Percentiles rank a stretch among this genome's conserved stretches.
These are phyloP conservation scores for Heteractis magnifica DNA, from an alignment of 92 coral and sea anemone genomes.

Conservation along the genomic window DNA sequence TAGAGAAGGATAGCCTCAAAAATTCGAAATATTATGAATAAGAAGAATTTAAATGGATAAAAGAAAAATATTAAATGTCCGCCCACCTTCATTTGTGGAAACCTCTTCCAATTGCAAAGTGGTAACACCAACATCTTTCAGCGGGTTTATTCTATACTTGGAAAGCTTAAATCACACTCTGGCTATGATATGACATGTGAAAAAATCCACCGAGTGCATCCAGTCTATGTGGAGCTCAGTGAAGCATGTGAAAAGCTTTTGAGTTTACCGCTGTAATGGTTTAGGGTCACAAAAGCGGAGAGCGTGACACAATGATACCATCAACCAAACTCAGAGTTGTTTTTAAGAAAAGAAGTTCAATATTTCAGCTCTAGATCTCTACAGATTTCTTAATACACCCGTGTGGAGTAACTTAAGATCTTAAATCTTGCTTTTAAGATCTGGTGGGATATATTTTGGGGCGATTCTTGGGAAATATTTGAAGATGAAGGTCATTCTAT, in stretches of 20 bases:
- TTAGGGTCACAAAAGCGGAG: conserved; percentile 37
- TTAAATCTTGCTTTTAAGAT: background rate
- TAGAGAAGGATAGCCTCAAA: no score
- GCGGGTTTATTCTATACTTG: background rate
- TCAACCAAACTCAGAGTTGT: background rate
- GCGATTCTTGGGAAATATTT: conserved; percentile 32
- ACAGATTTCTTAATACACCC: background rate
- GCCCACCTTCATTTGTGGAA: no score
- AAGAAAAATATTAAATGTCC: no score
- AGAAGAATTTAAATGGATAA: no score
- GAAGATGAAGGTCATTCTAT: conserved; percentile 34
- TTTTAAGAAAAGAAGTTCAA: conserved; percentile 11
- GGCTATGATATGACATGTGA: background rate
- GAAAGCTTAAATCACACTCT: background rate
- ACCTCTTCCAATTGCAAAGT: no score
- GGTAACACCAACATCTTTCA: no score
- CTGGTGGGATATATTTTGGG: background rate
- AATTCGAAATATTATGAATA: no score
- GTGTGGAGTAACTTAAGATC: background rate
- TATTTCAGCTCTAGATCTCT: background rate
- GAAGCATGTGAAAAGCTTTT: conserved; percentile 18
- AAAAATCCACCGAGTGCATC: background rate
- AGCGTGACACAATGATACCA: conserved; percentile 42
- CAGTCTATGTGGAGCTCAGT: background rate
- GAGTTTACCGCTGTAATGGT: conserved; percentile 46